Conservation (phyloP, 2,113 vertebrate genomes). For the Podilymbus podiceps region DNA sequence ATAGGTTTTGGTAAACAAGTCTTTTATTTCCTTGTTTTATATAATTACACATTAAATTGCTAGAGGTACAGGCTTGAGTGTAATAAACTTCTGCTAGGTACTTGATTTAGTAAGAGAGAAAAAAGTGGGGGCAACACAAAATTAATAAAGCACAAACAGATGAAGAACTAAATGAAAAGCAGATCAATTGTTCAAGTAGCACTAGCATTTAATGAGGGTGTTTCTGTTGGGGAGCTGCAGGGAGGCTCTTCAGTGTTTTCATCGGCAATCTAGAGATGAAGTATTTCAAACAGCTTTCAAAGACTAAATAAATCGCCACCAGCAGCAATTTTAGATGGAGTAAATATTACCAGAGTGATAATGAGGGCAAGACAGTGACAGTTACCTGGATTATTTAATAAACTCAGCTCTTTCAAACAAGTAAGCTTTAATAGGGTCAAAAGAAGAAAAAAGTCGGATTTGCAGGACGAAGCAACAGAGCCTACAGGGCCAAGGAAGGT, state of each 20-base stretch:
- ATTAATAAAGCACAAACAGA: slow-evolving; percentile 4
- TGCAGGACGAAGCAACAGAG: not conserved
- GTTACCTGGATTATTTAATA: not conserved
- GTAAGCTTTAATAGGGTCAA: not conserved
- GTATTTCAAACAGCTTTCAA: not conserved
- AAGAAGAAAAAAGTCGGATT: not conserved
- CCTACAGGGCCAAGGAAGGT: not conserved
- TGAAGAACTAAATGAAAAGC: slow-evolving; percentile 16
- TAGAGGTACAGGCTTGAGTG: not conserved
- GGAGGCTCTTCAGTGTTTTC: not conserved
- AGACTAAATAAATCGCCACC: not conserved
- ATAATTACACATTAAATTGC: not conserved
- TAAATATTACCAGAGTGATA: not conserved
- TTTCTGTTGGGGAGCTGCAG: not conserved
- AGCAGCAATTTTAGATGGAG: not conserved
- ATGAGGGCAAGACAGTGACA: not conserved
- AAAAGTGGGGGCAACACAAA: not conserved
- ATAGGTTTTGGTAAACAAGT: not conserved
- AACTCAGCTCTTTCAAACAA: not conserved
- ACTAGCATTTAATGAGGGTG: not conserved
- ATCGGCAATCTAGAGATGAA: not conserved
- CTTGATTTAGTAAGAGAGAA: not conserved
- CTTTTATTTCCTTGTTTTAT: not conserved
- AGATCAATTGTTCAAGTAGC: not conserved
- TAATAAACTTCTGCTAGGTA: not conserved